Evolutionary conservation across 2,113 vertebrate genomes (phyloP), one percentile per base, ranked within the genome.

Genomic region (Elanoides forficatus): DNA sequence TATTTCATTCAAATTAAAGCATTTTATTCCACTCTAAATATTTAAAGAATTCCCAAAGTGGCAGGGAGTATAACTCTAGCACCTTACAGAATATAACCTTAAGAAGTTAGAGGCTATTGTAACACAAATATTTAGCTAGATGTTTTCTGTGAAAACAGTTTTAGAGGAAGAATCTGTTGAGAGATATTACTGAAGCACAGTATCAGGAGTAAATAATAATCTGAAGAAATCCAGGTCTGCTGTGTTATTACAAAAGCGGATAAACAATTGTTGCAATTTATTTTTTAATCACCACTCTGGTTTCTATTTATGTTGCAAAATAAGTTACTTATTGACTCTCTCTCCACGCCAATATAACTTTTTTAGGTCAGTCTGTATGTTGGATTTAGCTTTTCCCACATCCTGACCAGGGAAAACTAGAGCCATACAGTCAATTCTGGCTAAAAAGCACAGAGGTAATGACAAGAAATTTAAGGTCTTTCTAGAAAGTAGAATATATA

Each of bases 321-420:
- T 72, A 89, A 84, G 47, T 62, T 52, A 47, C 48, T 87, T 79
- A 82, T 21, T 75, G 58, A 90, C 62, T 36, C 16, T 59, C 21
- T 88, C 45, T 90, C 43, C 27, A 20, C 55, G 81, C 29, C 76
- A 91, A 11, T 38, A 19, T 17, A 86, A 68, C 4, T 42, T 86
- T 83, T 79, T 74, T 56, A 88, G 25, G 38, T 90, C 52, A 86
- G 56, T 17, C 55, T 86, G 59, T 71, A 88, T 43, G 52, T 67
- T 93, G 85, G 53, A 75, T 88, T 95, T 86, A 81, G 55, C 32
- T 90, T 90, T 96, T 43, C 53, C 92, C 93, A 97, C 95, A 96
- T 94, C 86, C 96, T 95, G 80, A 79, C 60, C 53, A 62, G 60
- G n/a, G 48, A 34, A 91, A 92, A 92, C 78, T 53, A 55, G 30